Evolutionary conservation across 2,113 vertebrate species (phyloP).

Genomic region (Gopherus flavomarginatus): DNA sequence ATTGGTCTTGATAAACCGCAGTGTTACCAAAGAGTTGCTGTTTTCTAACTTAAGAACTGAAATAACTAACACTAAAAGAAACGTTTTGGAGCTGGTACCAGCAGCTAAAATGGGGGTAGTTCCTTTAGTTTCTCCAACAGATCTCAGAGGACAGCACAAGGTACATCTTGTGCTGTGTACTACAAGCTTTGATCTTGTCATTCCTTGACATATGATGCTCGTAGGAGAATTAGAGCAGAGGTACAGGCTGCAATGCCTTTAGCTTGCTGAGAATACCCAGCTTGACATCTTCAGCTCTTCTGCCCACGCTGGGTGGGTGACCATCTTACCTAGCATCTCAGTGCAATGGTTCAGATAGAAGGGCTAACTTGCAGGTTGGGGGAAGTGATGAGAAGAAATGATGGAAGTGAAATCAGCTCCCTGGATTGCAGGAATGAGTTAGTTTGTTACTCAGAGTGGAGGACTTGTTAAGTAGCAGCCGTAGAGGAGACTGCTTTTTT

Average conservation of each 20-base stretch:
- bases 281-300: not conserved
- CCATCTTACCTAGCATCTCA: not conserved
- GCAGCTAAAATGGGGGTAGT: not conserved
- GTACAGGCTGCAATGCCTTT: not conserved
- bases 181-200: not conserved
- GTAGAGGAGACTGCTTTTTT: not conserved
- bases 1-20: not conserved
- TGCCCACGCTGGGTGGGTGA: not conserved
- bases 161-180: not conserved
- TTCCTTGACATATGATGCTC: not conserved
- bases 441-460: not conserved
- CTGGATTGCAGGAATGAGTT: not conserved
- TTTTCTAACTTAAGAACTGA: not conserved
- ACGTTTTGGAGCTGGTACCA: not conserved
- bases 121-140: not conserved
- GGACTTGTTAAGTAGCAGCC: not conserved
- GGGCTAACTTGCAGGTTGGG: not conserved
- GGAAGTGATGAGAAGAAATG: not conserved
- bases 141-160: not conserved
- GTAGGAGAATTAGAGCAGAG: not conserved
- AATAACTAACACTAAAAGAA: not conserved
- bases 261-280: not conserved
- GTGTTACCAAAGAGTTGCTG: not conserved
- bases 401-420: not conserved
- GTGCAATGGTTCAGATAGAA: not conserved